phyloP scores from a whole-genome alignment of 2,797 vertebrate species.

The Phoebastria nigripes region DNA sequence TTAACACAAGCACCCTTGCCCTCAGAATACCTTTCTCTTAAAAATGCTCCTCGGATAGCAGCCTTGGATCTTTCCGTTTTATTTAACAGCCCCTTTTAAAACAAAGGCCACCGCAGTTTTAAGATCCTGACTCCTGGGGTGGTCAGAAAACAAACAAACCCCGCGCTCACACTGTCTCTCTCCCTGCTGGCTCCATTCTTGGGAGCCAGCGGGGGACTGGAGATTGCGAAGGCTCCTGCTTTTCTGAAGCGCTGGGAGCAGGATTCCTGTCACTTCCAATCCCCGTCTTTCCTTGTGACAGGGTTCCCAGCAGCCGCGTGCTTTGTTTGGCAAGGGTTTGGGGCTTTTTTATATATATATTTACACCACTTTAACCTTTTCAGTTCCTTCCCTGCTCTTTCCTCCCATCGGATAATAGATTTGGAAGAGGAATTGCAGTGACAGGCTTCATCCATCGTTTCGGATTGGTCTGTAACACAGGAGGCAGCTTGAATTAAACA shows the following conservation, averaged over 20 bases:
- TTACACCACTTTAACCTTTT: not conserved
- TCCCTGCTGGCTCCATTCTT: conserved; percentile 60
- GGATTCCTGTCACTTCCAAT: conserved; percentile 44
- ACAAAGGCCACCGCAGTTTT: conserved; percentile 16
- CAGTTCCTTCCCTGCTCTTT: not conserved
- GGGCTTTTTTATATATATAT: not conserved
- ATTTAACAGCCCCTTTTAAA: conserved; percentile 16
- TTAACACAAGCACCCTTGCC: not conserved
- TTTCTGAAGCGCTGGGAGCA: conserved; percentile 24
- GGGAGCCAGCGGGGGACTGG: conserved; percentile 32
- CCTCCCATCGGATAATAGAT: not conserved
- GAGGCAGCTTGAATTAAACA: not conserved
- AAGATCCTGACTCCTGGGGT: conserved; percentile 41
- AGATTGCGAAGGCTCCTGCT: conserved; percentile 43
- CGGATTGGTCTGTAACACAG: not conserved
- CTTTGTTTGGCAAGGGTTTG: not conserved
- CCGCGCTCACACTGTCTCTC: not conserved
- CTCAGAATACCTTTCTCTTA: conserved; percentile 26
- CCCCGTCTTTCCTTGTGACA: not conserved
- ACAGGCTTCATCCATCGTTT: not conserved
- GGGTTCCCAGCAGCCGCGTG: not conserved
- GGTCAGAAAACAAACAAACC: conserved; percentile 54
- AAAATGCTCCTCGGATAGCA: not conserved
- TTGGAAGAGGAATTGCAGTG: not conserved
- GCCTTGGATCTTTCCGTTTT: not conserved